Evolutionary conservation across 2,797 vertebrate species (phyloP).

Genomic region (Mastacembelus armatus): DNA sequence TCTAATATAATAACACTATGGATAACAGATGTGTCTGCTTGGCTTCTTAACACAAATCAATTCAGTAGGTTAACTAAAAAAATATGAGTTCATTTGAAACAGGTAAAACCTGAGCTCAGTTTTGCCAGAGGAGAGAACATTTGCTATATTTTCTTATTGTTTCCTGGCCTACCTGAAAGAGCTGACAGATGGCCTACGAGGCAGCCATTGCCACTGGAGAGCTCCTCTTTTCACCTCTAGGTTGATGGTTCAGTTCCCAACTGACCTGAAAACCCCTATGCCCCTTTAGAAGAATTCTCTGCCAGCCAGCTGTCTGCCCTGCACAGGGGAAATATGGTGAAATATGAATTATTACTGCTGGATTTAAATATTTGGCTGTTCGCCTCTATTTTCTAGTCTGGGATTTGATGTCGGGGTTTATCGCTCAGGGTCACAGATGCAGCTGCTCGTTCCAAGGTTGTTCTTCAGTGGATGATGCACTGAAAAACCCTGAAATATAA

Average conservation of each 20-base stretch:
- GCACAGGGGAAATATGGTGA: conserved; percentile 14
- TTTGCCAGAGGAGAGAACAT: background rate
- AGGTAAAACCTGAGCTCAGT: background rate
- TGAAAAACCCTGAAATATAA: background rate
- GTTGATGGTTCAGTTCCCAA: conserved; percentile 61
- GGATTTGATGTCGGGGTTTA: background rate
- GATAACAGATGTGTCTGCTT: too few species aligned
- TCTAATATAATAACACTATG: too few species aligned
- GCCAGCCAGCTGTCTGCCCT: conserved; percentile 53
- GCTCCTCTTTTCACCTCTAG: conserved; percentile 47
- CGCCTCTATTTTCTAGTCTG: conserved; percentile 14
- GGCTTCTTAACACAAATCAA: too few species aligned
- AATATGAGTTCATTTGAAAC: background rate
- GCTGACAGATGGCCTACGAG: conserved; percentile 47
- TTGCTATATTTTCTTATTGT: background rate
- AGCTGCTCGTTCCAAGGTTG: conserved; percentile 31
- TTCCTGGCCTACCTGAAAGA: conserved; percentile 10
- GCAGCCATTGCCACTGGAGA: conserved; percentile 16
- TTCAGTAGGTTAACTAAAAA: too few species aligned
- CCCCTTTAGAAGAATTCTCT: conserved; percentile 17
- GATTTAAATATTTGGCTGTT: conserved; percentile 50
- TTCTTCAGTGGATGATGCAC: background rate
- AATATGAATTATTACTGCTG: conserved; percentile 40
- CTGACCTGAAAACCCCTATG: conserved; percentile 13
- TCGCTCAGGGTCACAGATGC: conserved; percentile 21